Percentiles rank a stretch among this genome's conserved stretches.
Evolutionary conservation across 2,113 vertebrate species (phyloP).

Genomic region (Empidonax traillii): DNA sequence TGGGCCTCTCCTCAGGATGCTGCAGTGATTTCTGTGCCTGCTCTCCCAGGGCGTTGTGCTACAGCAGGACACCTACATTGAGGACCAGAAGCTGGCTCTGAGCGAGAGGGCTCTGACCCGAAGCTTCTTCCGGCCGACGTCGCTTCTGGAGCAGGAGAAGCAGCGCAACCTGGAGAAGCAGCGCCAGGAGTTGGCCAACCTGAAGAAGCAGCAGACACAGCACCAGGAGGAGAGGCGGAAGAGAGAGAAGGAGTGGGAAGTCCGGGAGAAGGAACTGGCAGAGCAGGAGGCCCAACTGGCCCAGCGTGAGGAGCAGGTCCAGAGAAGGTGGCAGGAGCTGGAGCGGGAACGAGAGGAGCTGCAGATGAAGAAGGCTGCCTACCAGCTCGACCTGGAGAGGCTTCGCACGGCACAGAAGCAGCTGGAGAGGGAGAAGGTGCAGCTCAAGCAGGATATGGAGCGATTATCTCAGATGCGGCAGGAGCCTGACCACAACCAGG

Average conservation of each 20-base stretch:
- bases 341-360: conserved; percentile 78
- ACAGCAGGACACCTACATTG: conserved; percentile 94
- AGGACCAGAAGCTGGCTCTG: conserved; percentile 90
- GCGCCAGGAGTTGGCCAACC: conserved; percentile 90
- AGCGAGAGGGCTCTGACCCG: conserved; percentile 77
- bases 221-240: conserved; percentile 85
- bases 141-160: conserved; percentile 95
- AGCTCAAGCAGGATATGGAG: conserved; percentile 78
- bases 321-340: conserved; percentile 73
- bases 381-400: conserved; percentile 88
- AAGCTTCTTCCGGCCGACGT: conserved; percentile 78
- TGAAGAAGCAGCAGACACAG: conserved; percentile 87
- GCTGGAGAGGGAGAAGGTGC: conserved; percentile 85
- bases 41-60: conserved; percentile 85
- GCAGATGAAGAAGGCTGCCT: conserved; percentile 77
- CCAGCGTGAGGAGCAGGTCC: conserved; percentile 76
- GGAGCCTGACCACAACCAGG: conserved; percentile 54
- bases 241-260: conserved; percentile 86
- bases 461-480: conserved; percentile 66
- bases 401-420: conserved; percentile 85
- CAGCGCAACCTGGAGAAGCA: conserved; percentile 96
- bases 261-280: conserved; percentile 77
- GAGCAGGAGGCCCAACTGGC: conserved; percentile 78
- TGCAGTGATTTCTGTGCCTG: background rate
- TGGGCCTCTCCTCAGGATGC: accelerated